Evolutionary conservation across 2,797 vertebrate genomes (phyloP), one percentile per base, ranked within the genome.

Genomic region (Somateria mollissima): DNA sequence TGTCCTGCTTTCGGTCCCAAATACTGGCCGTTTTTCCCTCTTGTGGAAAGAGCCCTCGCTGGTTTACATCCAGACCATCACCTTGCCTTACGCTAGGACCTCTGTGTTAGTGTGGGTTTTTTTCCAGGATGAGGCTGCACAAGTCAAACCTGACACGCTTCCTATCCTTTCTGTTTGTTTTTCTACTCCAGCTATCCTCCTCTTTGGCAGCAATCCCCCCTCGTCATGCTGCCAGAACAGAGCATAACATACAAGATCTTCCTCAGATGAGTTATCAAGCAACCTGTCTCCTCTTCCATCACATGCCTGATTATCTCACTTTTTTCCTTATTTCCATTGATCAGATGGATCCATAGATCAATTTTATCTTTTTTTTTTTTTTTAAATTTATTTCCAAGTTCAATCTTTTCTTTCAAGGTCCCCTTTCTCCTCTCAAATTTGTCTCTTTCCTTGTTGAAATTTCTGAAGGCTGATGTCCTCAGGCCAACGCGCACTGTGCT

Each of bases 401-500:
- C 36, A 28, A 3, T n/a, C 24, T 47, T 57, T 81, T 56, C 19
- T 70, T 41, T 81, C 45, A 51, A 32, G 39, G 3, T 37, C 3
- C 58, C 49, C 56, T 57, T 58, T 66, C 34, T 90, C 37, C 7
- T 80, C 77, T 61, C 64, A 30, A 22, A 78, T 81, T 43, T 64
- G 72, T 32, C 25, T 64, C 87, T 87, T 69, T 56, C 30, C 70
- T 84, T 82, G 62, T 41, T 58, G 67, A 84, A 60, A 75, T 77
- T 70, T 92, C 61, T 45, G 70, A 12, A 27, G 74, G n/a, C 36
- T 47, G 70, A 73, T 74, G 87, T 78, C 75, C 78, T 69, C n/a
- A 34, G 72, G 75, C 27, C 72, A 81, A 78, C 22, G 27, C 53
- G 30, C 7, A 54, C 37, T 36, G 67, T 5, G 8, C 43, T 66